phyloP scores from a whole-genome alignment of 1,140 invertebrate genomes.

The Drosophila suzukii region DNA sequence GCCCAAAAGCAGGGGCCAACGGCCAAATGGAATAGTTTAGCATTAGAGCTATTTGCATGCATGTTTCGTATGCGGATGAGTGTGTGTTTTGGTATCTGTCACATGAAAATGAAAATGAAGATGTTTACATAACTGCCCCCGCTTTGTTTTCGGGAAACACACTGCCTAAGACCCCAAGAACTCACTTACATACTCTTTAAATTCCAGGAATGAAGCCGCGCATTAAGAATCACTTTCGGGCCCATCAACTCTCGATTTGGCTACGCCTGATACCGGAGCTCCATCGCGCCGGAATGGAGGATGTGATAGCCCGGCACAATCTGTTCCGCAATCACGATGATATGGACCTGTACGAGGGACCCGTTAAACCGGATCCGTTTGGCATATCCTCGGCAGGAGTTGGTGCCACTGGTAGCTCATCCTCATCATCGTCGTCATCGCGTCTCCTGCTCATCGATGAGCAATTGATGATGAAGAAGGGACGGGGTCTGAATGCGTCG shows the following conservation, averaged over 20 bases:
- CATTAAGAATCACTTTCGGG: slow-evolving; percentile 96
- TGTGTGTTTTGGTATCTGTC: slow-evolving; percentile 43
- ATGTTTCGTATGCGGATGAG: slow-evolving; percentile 37
- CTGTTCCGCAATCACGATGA: slow-evolving; percentile 93
- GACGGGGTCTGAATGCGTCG: slow-evolving; percentile 63
- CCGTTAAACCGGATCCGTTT: slow-evolving; percentile 91
- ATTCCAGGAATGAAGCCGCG: slow-evolving; percentile 92
- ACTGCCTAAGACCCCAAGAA: neutral
- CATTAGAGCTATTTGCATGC: slow-evolving; percentile 63
- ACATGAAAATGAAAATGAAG: slow-evolving; percentile 57
- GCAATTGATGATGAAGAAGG: slow-evolving; percentile 77
- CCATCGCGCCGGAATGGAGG: slow-evolving; percentile 94
- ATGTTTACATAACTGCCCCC: slow-evolving; percentile 49
- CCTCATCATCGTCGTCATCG: slow-evolving; percentile 85
- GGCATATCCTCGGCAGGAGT: slow-evolving; percentile 48
- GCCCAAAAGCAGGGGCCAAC: slow-evolving; percentile 42
- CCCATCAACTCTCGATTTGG: slow-evolving; percentile 97
- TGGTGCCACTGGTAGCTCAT: slow-evolving; percentile 41
- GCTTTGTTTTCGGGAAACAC: slow-evolving; percentile 13
- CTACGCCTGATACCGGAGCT: slow-evolving; percentile 95
- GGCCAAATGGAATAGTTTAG: slow-evolving; percentile 58
- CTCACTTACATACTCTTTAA: slow-evolving; percentile 52
- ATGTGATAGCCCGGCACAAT: slow-evolving; percentile 93
- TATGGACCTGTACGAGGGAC: slow-evolving; percentile 91
- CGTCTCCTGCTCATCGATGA: slow-evolving; percentile 82